Conservation (phyloP, 2,797 vertebrate species). For the Manis pentadactyla region DNA sequence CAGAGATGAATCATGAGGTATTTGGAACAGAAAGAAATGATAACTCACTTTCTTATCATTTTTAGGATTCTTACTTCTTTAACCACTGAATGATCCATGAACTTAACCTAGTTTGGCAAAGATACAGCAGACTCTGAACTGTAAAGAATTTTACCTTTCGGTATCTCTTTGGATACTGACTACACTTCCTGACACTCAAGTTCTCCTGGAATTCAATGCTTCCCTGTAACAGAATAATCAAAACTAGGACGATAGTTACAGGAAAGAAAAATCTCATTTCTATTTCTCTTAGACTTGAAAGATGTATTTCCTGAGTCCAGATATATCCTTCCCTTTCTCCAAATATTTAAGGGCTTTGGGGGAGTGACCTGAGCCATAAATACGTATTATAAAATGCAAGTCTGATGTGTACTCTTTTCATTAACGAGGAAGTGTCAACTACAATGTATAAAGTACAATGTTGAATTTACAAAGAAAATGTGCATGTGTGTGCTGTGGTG, state of each 20-base stretch:
- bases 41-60: constrained; percentile 7
- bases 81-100: background rate
- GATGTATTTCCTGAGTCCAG: background rate
- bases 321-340: background rate
- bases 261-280: constrained; percentile 41
- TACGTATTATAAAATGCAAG: background rate
- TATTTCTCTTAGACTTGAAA: constrained; percentile 14
- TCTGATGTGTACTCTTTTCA: background rate
- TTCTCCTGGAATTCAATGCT: constrained; percentile 28
- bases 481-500: background rate
- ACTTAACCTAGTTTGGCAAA: background rate
- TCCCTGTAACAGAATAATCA: constrained; percentile 14
- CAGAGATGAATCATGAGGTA: constrained; percentile 9
- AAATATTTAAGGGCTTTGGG: background rate
- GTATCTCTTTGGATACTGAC: background rate
- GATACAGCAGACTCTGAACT: background rate
- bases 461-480: constrained; percentile 10
- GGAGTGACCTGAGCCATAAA: background rate
- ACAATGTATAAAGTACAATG: background rate
- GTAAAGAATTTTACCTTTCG: background rate
- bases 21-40: constrained; percentile 48
- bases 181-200: background rate
- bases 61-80: constrained; percentile 49
- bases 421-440: background rate
- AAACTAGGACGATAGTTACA: constrained; percentile 41